These are phyloP conservation scores for Maconellicoccus hirsutus DNA, from an alignment of 1,140 invertebrate species.

Conservation along the genomic window DNA sequence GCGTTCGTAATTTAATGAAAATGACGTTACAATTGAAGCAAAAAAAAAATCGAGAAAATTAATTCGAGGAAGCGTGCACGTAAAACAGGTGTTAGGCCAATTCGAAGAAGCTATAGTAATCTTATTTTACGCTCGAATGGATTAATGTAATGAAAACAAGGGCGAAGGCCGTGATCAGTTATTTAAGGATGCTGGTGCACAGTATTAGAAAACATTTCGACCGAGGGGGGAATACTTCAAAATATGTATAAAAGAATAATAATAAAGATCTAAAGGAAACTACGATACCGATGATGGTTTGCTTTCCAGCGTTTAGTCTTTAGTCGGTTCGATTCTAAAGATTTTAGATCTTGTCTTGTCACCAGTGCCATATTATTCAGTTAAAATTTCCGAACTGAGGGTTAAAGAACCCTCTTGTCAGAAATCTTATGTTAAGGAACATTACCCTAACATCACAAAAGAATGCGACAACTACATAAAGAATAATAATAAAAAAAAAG, in stretches of 20 bases:
- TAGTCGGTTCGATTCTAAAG: not conserved
- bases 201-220: not conserved
- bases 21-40: conserved; percentile 3
- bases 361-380: not conserved
- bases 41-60: not conserved
- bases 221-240: not conserved
- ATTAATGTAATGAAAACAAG: conserved; percentile 6
- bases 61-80: not conserved
- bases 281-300: not conserved
- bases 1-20: not conserved
- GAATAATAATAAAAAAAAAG: not conserved
- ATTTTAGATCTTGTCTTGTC: not conserved
- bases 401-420: conserved; percentile 7
- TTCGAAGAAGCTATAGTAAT: conserved; percentile 4
- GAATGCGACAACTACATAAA: not conserved
- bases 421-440: not conserved
- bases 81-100: not conserved
- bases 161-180: not conserved
- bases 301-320: not conserved
- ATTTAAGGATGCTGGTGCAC: not conserved
- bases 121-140: conserved; percentile 1
- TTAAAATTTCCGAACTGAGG: not conserved
- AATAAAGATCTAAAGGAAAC: not conserved
- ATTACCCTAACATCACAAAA: not conserved
- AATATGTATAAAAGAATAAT: not conserved